Base-by-base conservation (phyloP, 2,113 vertebrate genomes). In the Chamaetylas fuelleborni region DNA sequence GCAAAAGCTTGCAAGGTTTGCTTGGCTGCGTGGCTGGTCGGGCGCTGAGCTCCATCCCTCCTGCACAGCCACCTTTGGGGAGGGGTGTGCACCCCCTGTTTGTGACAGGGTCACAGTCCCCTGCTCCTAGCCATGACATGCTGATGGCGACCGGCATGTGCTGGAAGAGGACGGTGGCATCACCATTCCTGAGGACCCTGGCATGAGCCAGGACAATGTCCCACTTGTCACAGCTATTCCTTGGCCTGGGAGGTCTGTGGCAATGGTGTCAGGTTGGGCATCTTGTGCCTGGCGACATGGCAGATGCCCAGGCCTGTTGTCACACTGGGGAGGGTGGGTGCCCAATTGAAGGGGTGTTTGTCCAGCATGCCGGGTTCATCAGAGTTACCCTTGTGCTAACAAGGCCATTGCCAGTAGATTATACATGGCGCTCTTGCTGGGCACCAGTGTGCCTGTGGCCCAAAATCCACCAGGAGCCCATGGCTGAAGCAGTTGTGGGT, bases 31-130 rank as follows among this genome's bases (percentile, higher is more conserved):
- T 58, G 76, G 65, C 65, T 90, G 80, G 31, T 34, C 33, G 15
- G 74, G 36, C 2, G 3, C 86, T 58, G 73, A 94, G 70, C 74
- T 85, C 70, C 57, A 5, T 86, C 51, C 47, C 79, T 65, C 31
- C 69, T 40, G n/a, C 2, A 0, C 36, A 47, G 57, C 19, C 31
- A 0, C 1, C 0, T 31, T 3, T 4, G 2, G 24, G 48, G 40
- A 67, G n/a, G 24, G 51, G 5, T 15, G 3, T 3, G 2, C 66
- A 19, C 22, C 11, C 43, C 29, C 9, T 0, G 2, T 16, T n/a
- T 71, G 36, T 10, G 4, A 45, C 1, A 4, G 36, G 56, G 34
- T 57, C 34, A 22, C 1, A 3, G 12, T 40, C 8, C 16, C 31
- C 48, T 1, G 11, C 62, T 76, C 24, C 62, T 12, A 8, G 36